Evolutionary conservation across 2,888 invertebrate genomes (phyloP).

Genomic region (Julus scandinavius): DNA sequence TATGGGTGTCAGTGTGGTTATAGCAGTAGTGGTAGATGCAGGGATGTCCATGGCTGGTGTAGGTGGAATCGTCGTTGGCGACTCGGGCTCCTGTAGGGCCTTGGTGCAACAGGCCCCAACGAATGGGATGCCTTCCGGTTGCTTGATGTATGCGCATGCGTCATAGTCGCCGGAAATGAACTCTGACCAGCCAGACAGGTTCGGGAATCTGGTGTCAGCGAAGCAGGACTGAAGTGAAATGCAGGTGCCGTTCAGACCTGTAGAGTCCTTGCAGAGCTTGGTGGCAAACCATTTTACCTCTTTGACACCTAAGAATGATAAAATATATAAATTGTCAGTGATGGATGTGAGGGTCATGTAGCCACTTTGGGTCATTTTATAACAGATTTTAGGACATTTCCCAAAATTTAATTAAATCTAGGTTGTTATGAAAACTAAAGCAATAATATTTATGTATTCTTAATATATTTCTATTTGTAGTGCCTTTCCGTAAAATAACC

Average conservation of each 20-base stretch:
- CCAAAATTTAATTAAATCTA: too few relatives aligned
- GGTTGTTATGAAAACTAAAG: too few relatives aligned
- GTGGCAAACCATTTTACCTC: slow-evolving; percentile 52
- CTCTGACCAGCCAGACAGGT: slow-evolving; percentile 53
- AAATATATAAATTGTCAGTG: too few relatives aligned
- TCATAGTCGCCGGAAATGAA: slow-evolving; percentile 53
- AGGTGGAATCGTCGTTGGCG: not conserved
- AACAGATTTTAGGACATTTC: too few relatives aligned
- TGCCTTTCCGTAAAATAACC: too few relatives aligned
- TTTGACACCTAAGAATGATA: slow-evolving; percentile 31
- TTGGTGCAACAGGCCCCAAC: slow-evolving; percentile 55
- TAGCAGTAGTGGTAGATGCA: too few relatives aligned
- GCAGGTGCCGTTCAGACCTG: slow-evolving; percentile 51
- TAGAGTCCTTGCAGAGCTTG: slow-evolving; percentile 40
- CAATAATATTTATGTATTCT: too few relatives aligned
- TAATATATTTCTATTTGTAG: too few relatives aligned
- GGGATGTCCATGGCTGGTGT: not conserved
- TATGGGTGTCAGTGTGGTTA: not conserved
- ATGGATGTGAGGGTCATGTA: too few relatives aligned
- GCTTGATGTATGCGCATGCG: slow-evolving; percentile 49
- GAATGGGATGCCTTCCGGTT: slow-evolving; percentile 47
- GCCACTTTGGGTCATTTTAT: too few relatives aligned
- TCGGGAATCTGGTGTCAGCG: slow-evolving; percentile 17
- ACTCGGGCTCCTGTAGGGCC: not conserved
- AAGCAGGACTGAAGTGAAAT: slow-evolving; percentile 44